Base-by-base conservation (phyloP, 2,113 vertebrate genomes). In the Onychostruthus taczanowskii region DNA sequence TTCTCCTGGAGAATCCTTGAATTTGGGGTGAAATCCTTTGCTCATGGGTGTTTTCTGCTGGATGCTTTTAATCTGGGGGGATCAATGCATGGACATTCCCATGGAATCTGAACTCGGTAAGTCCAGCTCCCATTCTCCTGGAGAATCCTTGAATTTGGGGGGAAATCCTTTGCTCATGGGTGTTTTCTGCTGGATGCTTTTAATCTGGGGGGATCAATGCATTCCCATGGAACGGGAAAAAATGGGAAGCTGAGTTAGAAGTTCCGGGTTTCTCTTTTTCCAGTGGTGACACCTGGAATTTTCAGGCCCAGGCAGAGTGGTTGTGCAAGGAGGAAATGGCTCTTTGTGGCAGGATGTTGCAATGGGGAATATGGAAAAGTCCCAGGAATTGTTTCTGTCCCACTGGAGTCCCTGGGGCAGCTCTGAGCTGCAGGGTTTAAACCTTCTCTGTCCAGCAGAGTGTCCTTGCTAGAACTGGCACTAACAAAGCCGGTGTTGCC, bases 41-140 rank as follows among this genome's bases (percentile, higher is more conserved):
- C 10, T n/a, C 16, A 3, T 2, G 3, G 58, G 6, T 11, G 6
- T 52, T 66, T 79, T 37, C 5, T 26, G 10, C 31, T 16, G 13
- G 39, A 4, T 43, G 63, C 0, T 58, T 83, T 59, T n/a, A 12
- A 43, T 14, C 31, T 18, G 10, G 27, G 27, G 33, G 21, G 4
- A 2, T 3, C 12, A 17, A 33, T 3, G 13, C 28, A 7, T 31
- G 50, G 52, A 41, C 4, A 2, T 31, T 55, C 28, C 13, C 53
- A 2, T 7, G 55, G 17, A 18, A 11, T 30, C 47, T n/a, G 39
- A 89, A n/a, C 78, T 76, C 4, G 90, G 95, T 96, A 43, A 96
- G 96, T 94, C n/a, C 61, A 10, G 39, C 50, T 10, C 46, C 4
- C 0, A 0, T 30, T 92, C 64, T 77, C n/a, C 0, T 0, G 8